phyloP scores from a whole-genome alignment of 2,888 invertebrate genomes.

The Phania funesta region DNA sequence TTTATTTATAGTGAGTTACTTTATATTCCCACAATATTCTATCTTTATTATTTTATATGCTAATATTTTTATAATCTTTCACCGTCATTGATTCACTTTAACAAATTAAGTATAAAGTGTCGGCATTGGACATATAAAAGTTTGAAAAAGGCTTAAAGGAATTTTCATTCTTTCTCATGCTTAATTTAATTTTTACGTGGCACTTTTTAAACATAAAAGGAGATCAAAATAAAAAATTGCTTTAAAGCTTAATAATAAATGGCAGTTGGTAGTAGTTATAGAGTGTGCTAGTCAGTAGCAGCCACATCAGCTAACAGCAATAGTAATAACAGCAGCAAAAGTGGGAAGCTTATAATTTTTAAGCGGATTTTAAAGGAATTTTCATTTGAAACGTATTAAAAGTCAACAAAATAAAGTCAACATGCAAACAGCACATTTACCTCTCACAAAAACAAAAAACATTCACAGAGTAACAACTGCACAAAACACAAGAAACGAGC shows the following conservation, averaged over 20 bases:
- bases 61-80: too few relatives aligned
- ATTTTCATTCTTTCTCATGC: background rate
- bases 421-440: conserved; percentile 21
- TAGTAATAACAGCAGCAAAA: conserved; percentile 36
- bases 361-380: conserved; percentile 65
- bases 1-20: too few relatives aligned
- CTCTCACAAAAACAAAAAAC: background rate
- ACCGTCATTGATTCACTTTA: background rate
- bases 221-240: conserved; percentile 49
- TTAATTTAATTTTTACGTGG: background rate
- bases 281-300: background rate
- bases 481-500: background rate
- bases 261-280: conserved; percentile 16
- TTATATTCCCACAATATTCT: too few relatives aligned
- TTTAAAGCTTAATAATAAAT: conserved; percentile 53
- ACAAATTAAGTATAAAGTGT: background rate
- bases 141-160: background rate
- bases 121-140: background rate
- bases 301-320: conserved; percentile 1
- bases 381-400: conserved; percentile 64
- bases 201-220: conserved; percentile 10
- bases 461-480: background rate
- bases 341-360: conserved; percentile 65
- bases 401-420: conserved; percentile 40
- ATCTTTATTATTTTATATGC: too few relatives aligned